Evolutionary conservation across 2,797 vertebrate genomes (phyloP).

Genomic region (Cynopterus sphinx): DNA sequence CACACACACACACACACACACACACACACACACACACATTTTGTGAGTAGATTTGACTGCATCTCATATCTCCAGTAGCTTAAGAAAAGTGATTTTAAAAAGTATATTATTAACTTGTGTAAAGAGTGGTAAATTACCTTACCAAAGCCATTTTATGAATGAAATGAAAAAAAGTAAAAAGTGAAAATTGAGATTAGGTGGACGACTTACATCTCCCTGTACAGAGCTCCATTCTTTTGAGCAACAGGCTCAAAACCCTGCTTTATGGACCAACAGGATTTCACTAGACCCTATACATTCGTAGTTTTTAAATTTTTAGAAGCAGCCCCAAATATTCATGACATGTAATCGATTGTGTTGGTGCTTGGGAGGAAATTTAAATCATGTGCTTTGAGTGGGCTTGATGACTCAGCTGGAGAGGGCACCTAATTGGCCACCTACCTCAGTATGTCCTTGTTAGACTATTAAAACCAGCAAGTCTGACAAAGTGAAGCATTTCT

Average conservation of each 20-base stretch:
- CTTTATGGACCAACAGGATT: background rate
- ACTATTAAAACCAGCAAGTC: background rate
- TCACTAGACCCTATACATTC: background rate
- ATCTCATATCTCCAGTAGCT: background rate
- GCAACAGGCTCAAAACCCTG: too few species aligned
- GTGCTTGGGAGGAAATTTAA: background rate
- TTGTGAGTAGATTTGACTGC: background rate
- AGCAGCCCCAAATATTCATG: background rate
- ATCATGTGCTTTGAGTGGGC: background rate
- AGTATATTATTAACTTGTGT: background rate
- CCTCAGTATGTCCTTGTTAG: background rate
- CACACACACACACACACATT: background rate
- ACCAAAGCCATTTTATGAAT: background rate
- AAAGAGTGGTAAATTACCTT: background rate
- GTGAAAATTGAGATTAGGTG: background rate
- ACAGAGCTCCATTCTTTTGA: background rate
- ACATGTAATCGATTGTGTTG: background rate
- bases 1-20: background rate
- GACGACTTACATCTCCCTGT: rapidly evolving
- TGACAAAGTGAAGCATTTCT: background rate
- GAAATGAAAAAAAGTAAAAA: background rate
- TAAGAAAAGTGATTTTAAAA: background rate
- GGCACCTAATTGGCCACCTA: background rate
- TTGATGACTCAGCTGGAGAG: background rate
- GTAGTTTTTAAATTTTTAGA: background rate